Percentiles rank a stretch among this genome's conserved stretches.
These are phyloP conservation scores for Cettia cetti DNA, from an alignment of 2,113 vertebrate genomes.

Conservation along the genomic window DNA sequence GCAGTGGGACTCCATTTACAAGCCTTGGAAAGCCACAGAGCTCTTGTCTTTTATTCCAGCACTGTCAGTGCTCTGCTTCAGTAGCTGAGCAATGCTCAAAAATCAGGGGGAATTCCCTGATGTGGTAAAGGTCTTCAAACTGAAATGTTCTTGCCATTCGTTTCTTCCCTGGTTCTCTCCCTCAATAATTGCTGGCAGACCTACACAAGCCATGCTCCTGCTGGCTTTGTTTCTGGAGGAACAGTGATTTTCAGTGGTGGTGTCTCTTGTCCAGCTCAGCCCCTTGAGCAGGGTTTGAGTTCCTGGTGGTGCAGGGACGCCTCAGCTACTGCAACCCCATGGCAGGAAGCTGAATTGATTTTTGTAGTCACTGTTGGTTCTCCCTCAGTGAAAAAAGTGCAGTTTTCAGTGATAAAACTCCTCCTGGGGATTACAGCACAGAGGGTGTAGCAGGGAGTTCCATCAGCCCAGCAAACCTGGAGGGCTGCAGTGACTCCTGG, in stretches of 20 bases:
- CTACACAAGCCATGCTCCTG: not conserved
- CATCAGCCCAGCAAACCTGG: not conserved
- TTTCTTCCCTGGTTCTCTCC: not conserved
- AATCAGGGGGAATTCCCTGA: not conserved
- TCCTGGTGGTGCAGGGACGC: not conserved
- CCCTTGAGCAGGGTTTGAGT: not conserved
- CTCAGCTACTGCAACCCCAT: rapidly evolving
- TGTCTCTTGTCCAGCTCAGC: not conserved
- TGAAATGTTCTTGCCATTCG: not conserved
- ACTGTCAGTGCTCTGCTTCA: not conserved
- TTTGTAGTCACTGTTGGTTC: not conserved
- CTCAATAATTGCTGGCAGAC: not conserved
- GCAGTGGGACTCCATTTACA: not conserved
- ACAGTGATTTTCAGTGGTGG: not conserved
- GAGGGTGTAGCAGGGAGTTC: not conserved
- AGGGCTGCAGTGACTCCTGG: not conserved
- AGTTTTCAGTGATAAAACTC: not conserved
- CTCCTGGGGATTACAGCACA: not conserved
- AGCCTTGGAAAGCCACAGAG: not conserved
- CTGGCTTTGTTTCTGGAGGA: not conserved
- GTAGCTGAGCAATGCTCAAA: not conserved
- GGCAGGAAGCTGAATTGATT: not conserved
- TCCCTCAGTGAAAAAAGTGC: not conserved
- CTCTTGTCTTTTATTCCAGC: not conserved
- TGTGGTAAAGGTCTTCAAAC: not conserved